Conservation (phyloP, 2,888 invertebrate species). For the Eulithis testata region DNA sequence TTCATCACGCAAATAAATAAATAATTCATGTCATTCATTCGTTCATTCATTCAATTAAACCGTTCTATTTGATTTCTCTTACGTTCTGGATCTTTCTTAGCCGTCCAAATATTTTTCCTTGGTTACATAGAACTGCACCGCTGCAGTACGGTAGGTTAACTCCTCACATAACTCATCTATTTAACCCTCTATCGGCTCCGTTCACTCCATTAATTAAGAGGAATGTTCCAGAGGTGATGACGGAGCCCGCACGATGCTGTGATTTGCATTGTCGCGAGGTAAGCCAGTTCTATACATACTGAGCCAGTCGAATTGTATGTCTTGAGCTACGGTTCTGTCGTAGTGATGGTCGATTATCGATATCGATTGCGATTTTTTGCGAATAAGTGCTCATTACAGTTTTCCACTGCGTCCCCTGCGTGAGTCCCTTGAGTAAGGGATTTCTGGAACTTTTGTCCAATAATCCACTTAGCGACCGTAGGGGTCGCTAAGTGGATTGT, state of each 20-base stretch:
- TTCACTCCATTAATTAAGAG: constrained; percentile 32
- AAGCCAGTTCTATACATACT: constrained; percentile 24
- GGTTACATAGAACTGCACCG: neutral
- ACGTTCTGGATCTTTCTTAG: too few relatives aligned
- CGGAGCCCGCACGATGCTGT: constrained; percentile 31
- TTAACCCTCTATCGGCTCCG: neutral
- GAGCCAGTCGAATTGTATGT: constrained; percentile 16
- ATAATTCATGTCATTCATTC: too few relatives aligned
- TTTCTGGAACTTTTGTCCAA: too few relatives aligned
- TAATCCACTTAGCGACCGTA: too few relatives aligned
- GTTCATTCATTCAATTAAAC: too few relatives aligned
- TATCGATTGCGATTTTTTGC: constrained; percentile 21
- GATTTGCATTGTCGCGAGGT: constrained; percentile 71
- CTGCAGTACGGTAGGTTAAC: neutral
- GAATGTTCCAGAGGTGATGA: constrained; percentile 32
- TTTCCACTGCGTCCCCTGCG: too few relatives aligned
- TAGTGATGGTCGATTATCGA: constrained; percentile 34
- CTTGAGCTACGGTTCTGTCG: constrained; percentile 21
- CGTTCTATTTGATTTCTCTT: too few relatives aligned
- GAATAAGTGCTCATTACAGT: neutral
- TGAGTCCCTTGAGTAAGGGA: too few relatives aligned
- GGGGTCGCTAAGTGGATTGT: too few relatives aligned
- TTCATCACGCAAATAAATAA: too few relatives aligned
- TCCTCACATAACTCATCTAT: constrained; percentile 12
- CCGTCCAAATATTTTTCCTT: too few relatives aligned